Percentiles rank a stretch among this genome's conserved stretches.
Evolutionary conservation across 2,797 vertebrate genomes (phyloP).

Genomic region (Distichodus sexfasciatus): DNA sequence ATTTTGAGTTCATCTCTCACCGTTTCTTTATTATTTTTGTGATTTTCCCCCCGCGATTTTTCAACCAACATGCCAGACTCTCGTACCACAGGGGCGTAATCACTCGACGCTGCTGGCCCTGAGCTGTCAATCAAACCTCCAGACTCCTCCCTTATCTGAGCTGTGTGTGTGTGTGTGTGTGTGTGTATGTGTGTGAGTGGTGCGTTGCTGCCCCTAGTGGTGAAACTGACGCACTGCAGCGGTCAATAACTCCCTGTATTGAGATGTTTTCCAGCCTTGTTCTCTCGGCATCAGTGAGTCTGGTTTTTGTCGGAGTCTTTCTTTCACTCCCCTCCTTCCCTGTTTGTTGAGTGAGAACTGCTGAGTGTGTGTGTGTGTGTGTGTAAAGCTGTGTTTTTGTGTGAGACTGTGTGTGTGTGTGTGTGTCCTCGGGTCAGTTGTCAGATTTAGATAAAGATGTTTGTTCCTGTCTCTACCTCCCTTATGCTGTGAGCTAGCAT

Average conservation of each 20-base stretch:
- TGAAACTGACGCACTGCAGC: constrained; percentile 30
- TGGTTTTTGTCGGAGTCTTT: constrained; percentile 52
- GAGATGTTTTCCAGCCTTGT: constrained; percentile 30
- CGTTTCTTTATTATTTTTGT: neutral
- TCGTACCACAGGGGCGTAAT: constrained; percentile 13
- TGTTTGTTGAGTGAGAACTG: constrained; percentile 9
- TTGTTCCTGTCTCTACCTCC: constrained; percentile 39
- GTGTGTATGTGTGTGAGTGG: constrained; percentile 17
- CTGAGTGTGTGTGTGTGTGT: constrained; percentile 60
- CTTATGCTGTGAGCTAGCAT: constrained; percentile 34
- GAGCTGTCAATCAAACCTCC: constrained; percentile 31
- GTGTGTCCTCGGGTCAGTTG: constrained; percentile 77
- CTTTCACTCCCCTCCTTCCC: too few species aligned
- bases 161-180: too few species aligned
- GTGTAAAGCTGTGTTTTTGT: constrained; percentile 66
- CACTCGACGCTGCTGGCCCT: constrained; percentile 43
- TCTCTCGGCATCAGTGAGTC: constrained; percentile 55
- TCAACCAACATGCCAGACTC: constrained; percentile 12
- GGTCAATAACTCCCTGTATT: constrained; percentile 18
- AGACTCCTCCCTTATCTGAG: constrained; percentile 30
- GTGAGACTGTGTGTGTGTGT: constrained; percentile 38
- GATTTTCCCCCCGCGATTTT: neutral
- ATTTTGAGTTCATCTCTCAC: too few species aligned
- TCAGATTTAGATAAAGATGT: constrained; percentile 61
- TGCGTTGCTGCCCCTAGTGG: constrained; percentile 26